Evolutionary conservation across 2,113 vertebrate genomes (phyloP).

Genomic region (Hypocryptadius cinnamomeus): DNA sequence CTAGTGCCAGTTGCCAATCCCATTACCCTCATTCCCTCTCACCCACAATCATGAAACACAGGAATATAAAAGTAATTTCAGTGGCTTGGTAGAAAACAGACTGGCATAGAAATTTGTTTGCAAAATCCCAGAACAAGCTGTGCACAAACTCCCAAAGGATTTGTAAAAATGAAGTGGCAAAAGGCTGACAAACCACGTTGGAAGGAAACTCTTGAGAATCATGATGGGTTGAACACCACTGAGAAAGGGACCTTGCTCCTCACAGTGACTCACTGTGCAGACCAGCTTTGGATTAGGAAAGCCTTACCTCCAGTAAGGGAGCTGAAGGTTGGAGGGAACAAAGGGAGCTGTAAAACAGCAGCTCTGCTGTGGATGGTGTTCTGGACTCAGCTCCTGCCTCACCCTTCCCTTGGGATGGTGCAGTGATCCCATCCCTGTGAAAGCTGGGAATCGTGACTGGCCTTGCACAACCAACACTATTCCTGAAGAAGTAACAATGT

Average conservation of each 20-base stretch:
- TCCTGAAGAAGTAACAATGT: background rate
- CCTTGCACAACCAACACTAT: background rate
- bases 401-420: background rate
- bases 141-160: background rate
- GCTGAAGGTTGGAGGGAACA: no score
- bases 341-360: background rate
- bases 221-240: rapidly evolving
- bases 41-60: background rate
- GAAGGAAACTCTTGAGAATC: background rate
- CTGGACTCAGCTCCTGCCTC: background rate
- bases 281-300: background rate
- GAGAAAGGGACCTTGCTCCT: background rate
- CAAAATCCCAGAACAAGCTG: background rate
- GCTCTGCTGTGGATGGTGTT: background rate
- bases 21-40: background rate
- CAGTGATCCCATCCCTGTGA: background rate
- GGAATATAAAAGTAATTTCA: background rate
- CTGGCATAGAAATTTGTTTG: background rate
- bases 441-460: background rate
- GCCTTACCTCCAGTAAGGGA: background rate
- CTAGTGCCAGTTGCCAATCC: background rate
- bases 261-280: background rate
- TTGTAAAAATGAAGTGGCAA: background rate
- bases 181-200: background rate
- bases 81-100: background rate